These are phyloP conservation scores for Aethina tumida DNA, from an alignment of 1,140 invertebrate genomes.

Conservation along the genomic window DNA sequence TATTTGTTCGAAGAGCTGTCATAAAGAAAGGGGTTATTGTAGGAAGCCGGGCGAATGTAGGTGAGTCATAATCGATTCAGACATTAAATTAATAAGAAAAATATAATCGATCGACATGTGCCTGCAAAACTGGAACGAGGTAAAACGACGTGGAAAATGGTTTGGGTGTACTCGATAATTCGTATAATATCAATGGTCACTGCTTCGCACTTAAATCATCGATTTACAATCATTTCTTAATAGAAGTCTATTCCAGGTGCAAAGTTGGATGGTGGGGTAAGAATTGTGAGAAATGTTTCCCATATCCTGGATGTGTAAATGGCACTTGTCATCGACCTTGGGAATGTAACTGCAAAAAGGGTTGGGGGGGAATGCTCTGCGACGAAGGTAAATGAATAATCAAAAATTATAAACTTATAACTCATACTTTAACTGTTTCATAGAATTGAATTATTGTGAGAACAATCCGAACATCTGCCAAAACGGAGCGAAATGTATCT, in stretches of 20 bases:
- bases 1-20: constrained; percentile 72
- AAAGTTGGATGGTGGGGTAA: constrained; percentile 78
- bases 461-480: constrained; percentile 57
- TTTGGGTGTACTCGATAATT: too few species aligned
- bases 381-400: constrained; percentile 55
- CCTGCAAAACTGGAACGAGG: too few species aligned
- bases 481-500: constrained; percentile 71
- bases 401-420: neutral
- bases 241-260: constrained; percentile 51
- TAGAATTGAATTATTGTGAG: constrained; percentile 68
- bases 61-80: constrained; percentile 22
- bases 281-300: constrained; percentile 70
- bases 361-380: constrained; percentile 82
- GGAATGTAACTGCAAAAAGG: constrained; percentile 76
- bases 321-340: constrained; percentile 76
- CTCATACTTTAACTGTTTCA: constrained; percentile 5
- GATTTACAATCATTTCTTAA: constrained; percentile 9
- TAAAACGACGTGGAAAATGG: too few species aligned
- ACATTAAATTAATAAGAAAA: too few species aligned
- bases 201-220: too few species aligned
- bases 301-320: constrained; percentile 77
- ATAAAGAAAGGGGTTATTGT: constrained; percentile 75
- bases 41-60: constrained; percentile 64
- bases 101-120: too few species aligned
- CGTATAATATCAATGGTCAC: neutral